A percentile compares a stretch with the other conserved stretches of the same genome.
Conservation (phyloP, 2,113 vertebrate genomes). For the Percopsis transmontana region DNA sequence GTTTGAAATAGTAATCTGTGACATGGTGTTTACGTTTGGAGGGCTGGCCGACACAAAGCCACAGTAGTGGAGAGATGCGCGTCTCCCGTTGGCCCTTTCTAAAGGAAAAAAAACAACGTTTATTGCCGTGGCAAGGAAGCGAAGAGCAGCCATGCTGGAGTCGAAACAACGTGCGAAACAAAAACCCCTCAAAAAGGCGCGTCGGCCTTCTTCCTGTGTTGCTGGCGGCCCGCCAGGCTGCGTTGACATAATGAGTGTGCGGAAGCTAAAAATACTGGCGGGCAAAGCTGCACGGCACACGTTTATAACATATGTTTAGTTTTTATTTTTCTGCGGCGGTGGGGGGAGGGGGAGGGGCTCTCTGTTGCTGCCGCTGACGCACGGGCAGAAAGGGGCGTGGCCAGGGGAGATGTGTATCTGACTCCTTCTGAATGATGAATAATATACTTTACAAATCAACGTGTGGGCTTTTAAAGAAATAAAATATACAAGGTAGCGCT, state of each 20-base stretch:
- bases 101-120: constrained; percentile 34
- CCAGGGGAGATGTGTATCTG: not conserved
- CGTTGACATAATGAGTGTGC: constrained; percentile 65
- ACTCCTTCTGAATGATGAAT: not conserved
- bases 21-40: constrained; percentile 19
- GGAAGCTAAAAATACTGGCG: constrained; percentile 74
- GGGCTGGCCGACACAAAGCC: not conserved
- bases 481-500: no score
- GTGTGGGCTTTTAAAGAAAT: no score
- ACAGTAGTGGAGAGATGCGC: constrained; percentile 5
- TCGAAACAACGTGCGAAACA: constrained; percentile 8
- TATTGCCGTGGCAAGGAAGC: constrained; percentile 9
- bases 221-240: constrained; percentile 40
- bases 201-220: constrained; percentile 38
- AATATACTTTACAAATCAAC: not conserved
- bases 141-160: constrained; percentile 22
- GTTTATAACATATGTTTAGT: constrained; percentile 43
- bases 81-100: no score
- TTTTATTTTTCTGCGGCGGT: not conserved
- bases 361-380: constrained; percentile 21
- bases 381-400: constrained; percentile 3
- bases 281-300: constrained; percentile 62
- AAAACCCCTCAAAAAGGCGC: not conserved
- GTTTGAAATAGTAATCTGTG: constrained; percentile 21
- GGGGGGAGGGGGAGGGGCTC: not conserved